phyloP scores from a whole-genome alignment of 2,797 vertebrate genomes.

The Gadopsis marmoratus region DNA sequence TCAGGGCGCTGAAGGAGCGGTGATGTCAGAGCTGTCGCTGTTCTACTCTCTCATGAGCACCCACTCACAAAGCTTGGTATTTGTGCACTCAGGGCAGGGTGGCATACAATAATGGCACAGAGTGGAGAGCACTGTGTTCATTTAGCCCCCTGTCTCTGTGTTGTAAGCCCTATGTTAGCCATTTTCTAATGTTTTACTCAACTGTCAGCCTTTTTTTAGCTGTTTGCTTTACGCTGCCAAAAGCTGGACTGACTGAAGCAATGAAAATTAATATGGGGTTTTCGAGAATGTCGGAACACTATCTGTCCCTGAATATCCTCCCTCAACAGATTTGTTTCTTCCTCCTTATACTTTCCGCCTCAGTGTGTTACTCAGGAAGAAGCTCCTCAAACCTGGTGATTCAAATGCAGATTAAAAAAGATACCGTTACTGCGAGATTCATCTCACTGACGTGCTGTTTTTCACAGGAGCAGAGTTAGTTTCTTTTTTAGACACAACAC shows the following conservation, averaged over 20 bases:
- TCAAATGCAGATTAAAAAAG: constrained; percentile 2
- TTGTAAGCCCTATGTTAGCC: background rate
- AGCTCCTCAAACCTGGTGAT: background rate
- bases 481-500: constrained; percentile 3
- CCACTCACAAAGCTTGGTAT: constrained; percentile 56
- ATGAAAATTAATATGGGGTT: constrained; percentile 8
- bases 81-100: constrained; percentile 18
- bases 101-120: constrained; percentile 29
- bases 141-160: constrained; percentile 18
- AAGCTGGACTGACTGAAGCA: constrained; percentile 9
- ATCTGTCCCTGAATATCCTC: background rate
- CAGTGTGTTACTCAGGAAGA: background rate
- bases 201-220: background rate
- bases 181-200: background rate
- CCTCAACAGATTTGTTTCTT: background rate
- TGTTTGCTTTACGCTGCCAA: background rate
- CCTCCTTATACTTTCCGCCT: background rate
- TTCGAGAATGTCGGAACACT: constrained; percentile 27
- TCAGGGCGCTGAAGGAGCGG: constrained; percentile 17
- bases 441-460: constrained; percentile 20
- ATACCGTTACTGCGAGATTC: background rate
- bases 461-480: background rate
- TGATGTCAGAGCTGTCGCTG: constrained; percentile 73
- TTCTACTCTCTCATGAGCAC: constrained; percentile 47
- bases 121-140: constrained; percentile 29